Base-by-base conservation (phyloP, 2,113 vertebrate species). In the Pycnonotus jocosus region DNA sequence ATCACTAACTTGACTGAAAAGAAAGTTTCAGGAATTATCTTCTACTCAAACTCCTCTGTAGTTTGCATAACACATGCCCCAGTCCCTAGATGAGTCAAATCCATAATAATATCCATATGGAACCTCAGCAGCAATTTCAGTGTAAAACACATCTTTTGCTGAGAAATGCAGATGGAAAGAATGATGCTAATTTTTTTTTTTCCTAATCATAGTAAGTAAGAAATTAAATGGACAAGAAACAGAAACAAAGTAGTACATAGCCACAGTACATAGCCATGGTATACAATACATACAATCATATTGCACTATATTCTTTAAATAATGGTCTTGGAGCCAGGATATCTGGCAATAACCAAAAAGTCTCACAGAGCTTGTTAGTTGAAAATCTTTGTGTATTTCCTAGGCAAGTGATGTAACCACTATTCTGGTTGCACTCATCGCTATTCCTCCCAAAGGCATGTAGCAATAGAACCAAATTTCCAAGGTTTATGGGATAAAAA, bases 181-280 rank as follows among this genome's bases (percentile, higher is more conserved):
- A 82, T 28, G 4, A 72, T 12, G 8, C 15, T 38, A 15, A 28
- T 31, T 76, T 65, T 25, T 58, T 25, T 60, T 78, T 54, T 12
- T 38, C 20, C 25, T 58, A 50, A 78, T 40, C 12, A 21, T 65
- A 35, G 7, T 13, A 65, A 72, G 20, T 53, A 61, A 45, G 28
- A 58, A 93, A 76, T 40, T 44, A 90, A 83, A 77, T 10, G 27
- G 14, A 58, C 4, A 86, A 80, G 44, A 76, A 58, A 44, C 12
- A 76, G 35, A 87, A 71, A n/a, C 16, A 50, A 92, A n/a, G n/a
- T n/a, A n/a, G n/a, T n/a, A n/a, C 73, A 37, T 3, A 90, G 24
- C 7, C 35, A 38, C 5, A 54, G 35, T 15, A 64, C 5, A 18
- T 12, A 65, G 12, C 1, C 7, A 40, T 1, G 4, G 12, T 15